Percentiles rank a stretch among this genome's conserved stretches.
These are phyloP conservation scores for Meleagris gallopavo DNA, from an alignment of 2,113 vertebrate species.

Conservation along the genomic window DNA sequence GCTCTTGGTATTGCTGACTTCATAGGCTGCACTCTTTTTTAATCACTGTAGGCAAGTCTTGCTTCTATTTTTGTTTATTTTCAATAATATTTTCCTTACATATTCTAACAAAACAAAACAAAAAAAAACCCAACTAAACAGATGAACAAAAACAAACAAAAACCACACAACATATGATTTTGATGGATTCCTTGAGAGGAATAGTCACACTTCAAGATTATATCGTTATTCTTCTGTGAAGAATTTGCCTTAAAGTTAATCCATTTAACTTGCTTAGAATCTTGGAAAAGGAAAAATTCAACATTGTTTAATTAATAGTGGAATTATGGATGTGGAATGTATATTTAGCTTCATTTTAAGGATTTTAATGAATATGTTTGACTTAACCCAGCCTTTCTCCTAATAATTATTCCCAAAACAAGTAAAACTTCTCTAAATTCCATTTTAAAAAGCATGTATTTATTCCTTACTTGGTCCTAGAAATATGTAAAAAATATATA, in stretches of 20 bases:
- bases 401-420: neutral
- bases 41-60: neutral
- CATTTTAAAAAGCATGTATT: neutral
- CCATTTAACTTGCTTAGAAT: neutral
- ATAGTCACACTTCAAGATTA: neutral
- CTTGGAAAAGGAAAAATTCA: neutral
- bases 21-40: neutral
- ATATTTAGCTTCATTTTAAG: slow-evolving; percentile 5
- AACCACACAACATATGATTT: neutral
- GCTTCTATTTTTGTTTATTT: neutral
- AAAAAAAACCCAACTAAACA: neutral
- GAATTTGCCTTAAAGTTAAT: neutral
- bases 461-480: neutral
- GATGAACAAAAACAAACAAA: neutral
- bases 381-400: neutral
- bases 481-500: neutral
- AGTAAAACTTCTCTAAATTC: neutral
- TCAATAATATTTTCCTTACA: neutral
- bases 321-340: neutral
- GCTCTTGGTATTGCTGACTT: neutral
- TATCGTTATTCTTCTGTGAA: neutral
- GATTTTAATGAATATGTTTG: neutral
- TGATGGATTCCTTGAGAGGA: neutral
- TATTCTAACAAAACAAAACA: neutral
- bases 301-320: neutral